phyloP scores from a whole-genome alignment of 2,888 invertebrate genomes.

The Scrobipalpa costella region DNA sequence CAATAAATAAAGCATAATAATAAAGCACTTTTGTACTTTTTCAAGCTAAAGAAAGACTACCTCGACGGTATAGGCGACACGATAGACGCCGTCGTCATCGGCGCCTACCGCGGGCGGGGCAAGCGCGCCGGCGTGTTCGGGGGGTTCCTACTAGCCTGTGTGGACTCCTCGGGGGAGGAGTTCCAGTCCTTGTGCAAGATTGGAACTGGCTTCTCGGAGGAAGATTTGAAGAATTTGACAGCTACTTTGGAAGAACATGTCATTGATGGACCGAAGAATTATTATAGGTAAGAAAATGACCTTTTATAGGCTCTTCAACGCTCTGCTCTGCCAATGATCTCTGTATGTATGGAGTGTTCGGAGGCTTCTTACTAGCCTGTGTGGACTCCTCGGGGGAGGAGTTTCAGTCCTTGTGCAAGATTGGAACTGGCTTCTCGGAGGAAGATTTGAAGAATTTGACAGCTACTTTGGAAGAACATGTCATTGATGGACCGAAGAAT shows the following conservation, averaged over 20 bases:
- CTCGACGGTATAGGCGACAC: conserved; percentile 98
- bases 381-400: conserved; percentile 94
- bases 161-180: conserved; percentile 93
- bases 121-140: conserved; percentile 96
- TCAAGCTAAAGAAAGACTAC: conserved; percentile 96
- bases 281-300: too few relatives aligned
- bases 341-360: conserved; percentile 96
- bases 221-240: conserved; percentile 89
- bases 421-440: conserved; percentile 97
- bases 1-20: background rate
- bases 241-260: conserved; percentile 87
- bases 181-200: conserved; percentile 89
- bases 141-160: conserved; percentile 96
- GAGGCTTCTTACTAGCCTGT: conserved; percentile 97
- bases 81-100: conserved; percentile 96
- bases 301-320: too few relatives aligned
- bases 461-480: conserved; percentile 86
- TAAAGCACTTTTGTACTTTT: background rate
- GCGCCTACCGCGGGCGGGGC: conserved; percentile 96
- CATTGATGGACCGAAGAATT: conserved; percentile 88
- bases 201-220: conserved; percentile 97
- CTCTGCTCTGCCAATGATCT: too few relatives aligned
- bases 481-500: conserved; percentile 87
- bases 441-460: conserved; percentile 91
- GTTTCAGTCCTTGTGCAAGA: conserved; percentile 88